Conservation (phyloP, 2,113 vertebrate species). For the Dipodomys stephensi region DNA sequence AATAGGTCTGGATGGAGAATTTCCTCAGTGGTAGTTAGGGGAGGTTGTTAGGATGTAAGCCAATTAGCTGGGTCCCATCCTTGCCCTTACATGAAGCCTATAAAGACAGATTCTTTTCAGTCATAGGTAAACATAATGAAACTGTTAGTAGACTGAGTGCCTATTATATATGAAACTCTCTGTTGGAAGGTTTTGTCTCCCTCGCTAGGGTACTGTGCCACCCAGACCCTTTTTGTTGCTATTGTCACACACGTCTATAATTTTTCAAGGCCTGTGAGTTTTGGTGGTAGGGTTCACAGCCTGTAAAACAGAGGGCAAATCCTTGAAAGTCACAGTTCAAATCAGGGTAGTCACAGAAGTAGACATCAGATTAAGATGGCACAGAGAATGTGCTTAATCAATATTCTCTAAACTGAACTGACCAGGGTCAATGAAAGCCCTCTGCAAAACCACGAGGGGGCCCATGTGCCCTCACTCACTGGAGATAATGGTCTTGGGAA, state of each 20-base stretch:
- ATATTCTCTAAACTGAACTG: slow-evolving; percentile 26
- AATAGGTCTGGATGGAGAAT: neutral
- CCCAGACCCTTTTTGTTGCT: neutral
- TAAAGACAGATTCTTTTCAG: neutral
- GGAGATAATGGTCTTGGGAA: slow-evolving; percentile 67
- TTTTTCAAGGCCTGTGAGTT: neutral
- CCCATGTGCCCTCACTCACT: slow-evolving; percentile 4
- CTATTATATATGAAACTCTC: neutral
- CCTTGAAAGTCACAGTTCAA: slow-evolving; percentile 59
- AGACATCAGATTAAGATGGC: slow-evolving; percentile 2
- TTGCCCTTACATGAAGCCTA: neutral
- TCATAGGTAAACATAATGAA: slow-evolving; percentile 10
- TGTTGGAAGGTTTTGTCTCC: neutral
- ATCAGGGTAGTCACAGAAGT: slow-evolving; percentile 3
- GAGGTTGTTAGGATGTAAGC: neutral
- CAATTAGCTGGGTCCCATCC: neutral
- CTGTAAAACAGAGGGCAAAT: slow-evolving; percentile 35
- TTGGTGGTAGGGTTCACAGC: neutral
- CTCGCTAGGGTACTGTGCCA: neutral
- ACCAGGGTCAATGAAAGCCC: slow-evolving; percentile 50
- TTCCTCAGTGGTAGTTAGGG: neutral
- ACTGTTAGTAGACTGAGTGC: neutral
- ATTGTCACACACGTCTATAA: neutral
- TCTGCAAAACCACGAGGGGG: neutral
- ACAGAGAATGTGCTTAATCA: neutral